Percentiles rank a stretch among this genome's conserved stretches.
Conservation (phyloP, 2,797 vertebrate genomes). For the Avahi laniger region DNA sequence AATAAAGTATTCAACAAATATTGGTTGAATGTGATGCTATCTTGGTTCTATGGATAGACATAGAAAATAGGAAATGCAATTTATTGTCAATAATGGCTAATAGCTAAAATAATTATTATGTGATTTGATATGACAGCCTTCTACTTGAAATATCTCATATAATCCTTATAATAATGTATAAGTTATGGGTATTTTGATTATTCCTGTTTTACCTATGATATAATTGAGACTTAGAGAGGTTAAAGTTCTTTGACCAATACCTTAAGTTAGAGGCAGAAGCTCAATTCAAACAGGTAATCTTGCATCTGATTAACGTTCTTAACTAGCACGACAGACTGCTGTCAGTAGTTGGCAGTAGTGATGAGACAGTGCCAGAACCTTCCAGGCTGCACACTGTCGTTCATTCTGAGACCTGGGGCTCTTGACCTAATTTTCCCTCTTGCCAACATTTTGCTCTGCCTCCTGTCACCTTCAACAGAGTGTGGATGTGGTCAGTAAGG, state of each 20-base stretch:
- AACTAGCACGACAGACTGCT: neutral
- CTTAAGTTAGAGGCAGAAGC: neutral
- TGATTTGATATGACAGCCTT: neutral
- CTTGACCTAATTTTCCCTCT: constrained; percentile 21
- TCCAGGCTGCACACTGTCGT: neutral
- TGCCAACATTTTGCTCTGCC: neutral
- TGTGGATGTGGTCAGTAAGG: neutral
- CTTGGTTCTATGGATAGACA: neutral
- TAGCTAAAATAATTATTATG: neutral
- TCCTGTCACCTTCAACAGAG: neutral
- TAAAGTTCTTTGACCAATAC: neutral
- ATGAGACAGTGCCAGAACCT: neutral
- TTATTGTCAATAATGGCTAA: neutral
- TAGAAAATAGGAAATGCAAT: neutral
- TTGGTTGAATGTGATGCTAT: neutral
- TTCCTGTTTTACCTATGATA: neutral
- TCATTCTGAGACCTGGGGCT: neutral
- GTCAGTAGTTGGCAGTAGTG: neutral
- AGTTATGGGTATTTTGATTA: neutral
- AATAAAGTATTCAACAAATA: neutral
- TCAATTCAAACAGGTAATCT: neutral
- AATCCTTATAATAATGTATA: neutral
- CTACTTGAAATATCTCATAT: neutral
- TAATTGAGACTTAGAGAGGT: neutral
- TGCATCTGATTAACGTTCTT: neutral